These are phyloP conservation scores for Drosophila ustulata DNA, from an alignment of 2,888 invertebrate genomes.

Conservation along the genomic window DNA sequence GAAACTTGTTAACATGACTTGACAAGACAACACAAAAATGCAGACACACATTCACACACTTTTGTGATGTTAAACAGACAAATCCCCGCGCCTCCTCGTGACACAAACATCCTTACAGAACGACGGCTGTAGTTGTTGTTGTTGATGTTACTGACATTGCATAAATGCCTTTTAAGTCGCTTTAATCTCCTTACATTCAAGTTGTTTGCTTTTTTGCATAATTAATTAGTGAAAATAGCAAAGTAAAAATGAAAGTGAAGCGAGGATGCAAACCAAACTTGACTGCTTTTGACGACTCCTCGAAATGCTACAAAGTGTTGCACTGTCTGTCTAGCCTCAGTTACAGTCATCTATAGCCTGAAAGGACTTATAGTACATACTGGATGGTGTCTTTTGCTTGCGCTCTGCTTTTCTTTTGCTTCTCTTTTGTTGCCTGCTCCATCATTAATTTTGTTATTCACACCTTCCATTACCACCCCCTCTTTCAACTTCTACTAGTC, in stretches of 20 bases:
- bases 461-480: conserved; percentile 25
- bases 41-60: conserved; percentile 24
- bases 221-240: conserved; percentile 78
- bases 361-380: conserved; percentile 14
- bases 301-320: conserved; percentile 58
- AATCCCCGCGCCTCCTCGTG: not conserved
- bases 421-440: conserved; percentile 7
- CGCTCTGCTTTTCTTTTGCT: too few relatives aligned
- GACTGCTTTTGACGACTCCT: conserved; percentile 62
- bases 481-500: not conserved
- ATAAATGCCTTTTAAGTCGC: conserved; percentile 80
- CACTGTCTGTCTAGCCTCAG: conserved; percentile 41
- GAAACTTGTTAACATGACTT: conserved; percentile 70
- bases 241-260: conserved; percentile 42
- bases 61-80: conserved; percentile 49
- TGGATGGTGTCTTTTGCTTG: conserved; percentile 23
- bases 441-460: conserved; percentile 38
- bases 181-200: conserved; percentile 80
- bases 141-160: conserved; percentile 64
- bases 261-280: conserved; percentile 49
- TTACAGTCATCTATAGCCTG: conserved; percentile 4
- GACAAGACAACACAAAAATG: conserved; percentile 42
- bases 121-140: conserved; percentile 35
- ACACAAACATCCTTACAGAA: conserved; percentile 35
- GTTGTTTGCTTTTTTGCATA: conserved; percentile 81